These are phyloP conservation scores for Bothrops alternatus DNA, from an alignment of 2,797 vertebrate species.

Conservation along the genomic window DNA sequence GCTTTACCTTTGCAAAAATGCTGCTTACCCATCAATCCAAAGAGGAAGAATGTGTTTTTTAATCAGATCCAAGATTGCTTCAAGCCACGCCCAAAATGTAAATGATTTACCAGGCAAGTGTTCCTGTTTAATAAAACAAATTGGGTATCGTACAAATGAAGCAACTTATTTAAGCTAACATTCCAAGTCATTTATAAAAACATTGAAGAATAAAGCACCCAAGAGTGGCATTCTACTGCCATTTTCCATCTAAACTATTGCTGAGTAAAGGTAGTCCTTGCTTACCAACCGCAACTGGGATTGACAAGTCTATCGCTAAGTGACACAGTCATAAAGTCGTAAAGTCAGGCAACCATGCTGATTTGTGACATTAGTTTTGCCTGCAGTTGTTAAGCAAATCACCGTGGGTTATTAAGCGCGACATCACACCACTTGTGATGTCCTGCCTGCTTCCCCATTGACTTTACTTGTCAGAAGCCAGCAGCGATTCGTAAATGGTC, in stretches of 20 bases:
- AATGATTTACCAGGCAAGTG: slow-evolving; percentile 91
- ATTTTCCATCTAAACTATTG: background rate
- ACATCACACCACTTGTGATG: background rate
- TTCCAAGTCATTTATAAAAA: background rate
- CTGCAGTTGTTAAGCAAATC: background rate
- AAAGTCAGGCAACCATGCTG: too few species aligned
- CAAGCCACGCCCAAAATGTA: slow-evolving; percentile 96
- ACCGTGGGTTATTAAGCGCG: background rate
- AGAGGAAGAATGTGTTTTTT: slow-evolving; percentile 94
- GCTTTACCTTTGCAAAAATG: background rate
- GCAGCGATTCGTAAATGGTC: background rate
- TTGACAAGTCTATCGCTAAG: background rate
- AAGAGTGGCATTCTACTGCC: background rate
- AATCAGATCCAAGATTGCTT: slow-evolving; percentile 95
- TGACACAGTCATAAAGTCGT: too few species aligned
- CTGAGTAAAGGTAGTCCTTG: background rate
- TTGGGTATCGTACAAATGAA: background rate
- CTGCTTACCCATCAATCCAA: slow-evolving; percentile 92
- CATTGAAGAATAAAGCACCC: background rate
- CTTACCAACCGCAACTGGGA: background rate
- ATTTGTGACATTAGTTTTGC: background rate
- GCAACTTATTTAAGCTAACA: background rate
- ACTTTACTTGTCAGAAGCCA: background rate
- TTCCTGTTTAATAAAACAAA: slow-evolving; percentile 74
- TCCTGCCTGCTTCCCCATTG: background rate